Evolutionary conservation across 2,888 invertebrate species (phyloP), one percentile per base, ranked within the genome.

Genomic region (Dicyrtomina minuta): DNA sequence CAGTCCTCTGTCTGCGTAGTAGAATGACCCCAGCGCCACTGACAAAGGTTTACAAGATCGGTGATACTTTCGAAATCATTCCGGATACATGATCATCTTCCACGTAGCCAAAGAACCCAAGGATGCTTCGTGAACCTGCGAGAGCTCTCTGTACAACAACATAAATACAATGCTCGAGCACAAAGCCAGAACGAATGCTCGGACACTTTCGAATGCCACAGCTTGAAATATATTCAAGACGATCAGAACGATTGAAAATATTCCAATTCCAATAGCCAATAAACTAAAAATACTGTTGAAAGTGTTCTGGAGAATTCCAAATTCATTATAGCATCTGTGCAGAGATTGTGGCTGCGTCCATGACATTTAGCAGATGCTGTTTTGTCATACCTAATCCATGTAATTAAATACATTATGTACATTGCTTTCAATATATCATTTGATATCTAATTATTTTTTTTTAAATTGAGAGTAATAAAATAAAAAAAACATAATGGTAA

Each of bases 241-340:
- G 3, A 44, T 22, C 2, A 44, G 1, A 15, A 44, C 46, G 22
- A 60, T 43, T n/a, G 1, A 20, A 17, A 43, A 44, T 3, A 60
- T 15, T 24, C 43, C 60, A 1, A 44, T 44, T 1, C 20, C 43
- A 10, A 60, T n/a, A 22, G 44, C 1, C 44, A 22, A 60, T 10
- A 60, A 24, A 6, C 60, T n/a, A 44, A 44, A 60, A 12, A 24
- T 24, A 1, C 39, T 33, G 13, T 60, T 43, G n/a, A 60, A 60
- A 44, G 22, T 12, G 4, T 43, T 43, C 2, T 17, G n/a, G 6
- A 60, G 26, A 2, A 60, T 43, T 22, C 6, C 24, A 13, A 60
- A 44, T 3, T 17, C 1, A 12, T 24, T 43, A 43, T 60, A 44
- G 20, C 3, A 12, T 20, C 43, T 24, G 6, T 59, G 8, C 8